Conservation (phyloP, 2,113 vertebrate genomes). For the Alaudala cheleensis region DNA sequence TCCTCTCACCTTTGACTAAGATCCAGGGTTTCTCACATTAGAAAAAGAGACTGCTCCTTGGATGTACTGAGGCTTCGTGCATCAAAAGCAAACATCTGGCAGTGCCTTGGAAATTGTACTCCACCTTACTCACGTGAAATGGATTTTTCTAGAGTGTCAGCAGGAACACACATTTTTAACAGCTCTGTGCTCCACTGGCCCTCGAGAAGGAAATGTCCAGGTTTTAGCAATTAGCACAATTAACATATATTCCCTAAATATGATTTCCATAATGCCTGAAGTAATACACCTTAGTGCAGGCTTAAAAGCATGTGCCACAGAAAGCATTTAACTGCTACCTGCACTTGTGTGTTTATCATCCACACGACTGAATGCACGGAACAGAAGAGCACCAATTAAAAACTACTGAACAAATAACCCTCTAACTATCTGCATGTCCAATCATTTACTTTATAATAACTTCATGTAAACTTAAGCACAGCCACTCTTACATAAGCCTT, state of each 20-base stretch:
- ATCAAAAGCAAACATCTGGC: background rate
- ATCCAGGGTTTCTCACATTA: background rate
- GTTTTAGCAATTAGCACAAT: background rate
- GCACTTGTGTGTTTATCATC: background rate
- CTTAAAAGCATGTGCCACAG: background rate
- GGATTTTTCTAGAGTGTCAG: background rate
- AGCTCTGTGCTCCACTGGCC: background rate
- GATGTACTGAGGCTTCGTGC: background rate
- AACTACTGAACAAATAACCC: background rate
- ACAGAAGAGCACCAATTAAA: background rate
- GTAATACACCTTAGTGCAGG: background rate
- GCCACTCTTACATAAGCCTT: background rate
- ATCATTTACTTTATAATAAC: background rate
- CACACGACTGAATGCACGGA: background rate
- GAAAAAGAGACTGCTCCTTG: background rate
- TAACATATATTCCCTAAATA: background rate
- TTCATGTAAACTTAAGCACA: background rate
- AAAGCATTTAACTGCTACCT: background rate
- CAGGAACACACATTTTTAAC: background rate
- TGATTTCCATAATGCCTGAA: background rate
- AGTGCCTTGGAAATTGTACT: background rate
- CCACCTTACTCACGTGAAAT: background rate
- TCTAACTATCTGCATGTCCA: background rate
- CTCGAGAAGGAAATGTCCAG: background rate
- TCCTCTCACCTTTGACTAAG: background rate